Base-by-base conservation (phyloP, 2,797 vertebrate genomes). In the Catharus ustulatus region DNA sequence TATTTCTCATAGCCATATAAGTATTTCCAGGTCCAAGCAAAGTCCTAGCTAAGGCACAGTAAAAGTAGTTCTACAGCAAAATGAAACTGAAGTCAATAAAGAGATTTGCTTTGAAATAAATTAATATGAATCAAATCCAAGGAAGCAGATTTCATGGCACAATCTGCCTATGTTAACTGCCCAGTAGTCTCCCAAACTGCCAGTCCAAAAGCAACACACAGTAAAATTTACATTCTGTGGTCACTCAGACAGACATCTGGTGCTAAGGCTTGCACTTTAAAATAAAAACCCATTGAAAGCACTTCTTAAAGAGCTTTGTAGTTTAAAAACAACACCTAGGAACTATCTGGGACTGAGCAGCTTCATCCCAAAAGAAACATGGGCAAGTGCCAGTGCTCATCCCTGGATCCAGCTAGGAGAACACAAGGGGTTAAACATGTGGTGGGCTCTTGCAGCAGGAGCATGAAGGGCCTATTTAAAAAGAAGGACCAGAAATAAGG, bases 401-500 rank as follows among this genome's bases (percentile, higher is more conserved):
- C 69, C 49, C 52, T 1, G 4, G 18, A 34, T 10, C 11, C 64
- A 77, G 15, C 43, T 27, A n/a, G 59, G n/a, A 73, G 42, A 84
- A 74, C 36, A 26, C 36, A 57, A 90, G 36, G 89, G 75, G 96
- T 96, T 97, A 96, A 96, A 91, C 57, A 40, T 7, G 1, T 0
- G 0, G 51, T 71, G 64, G 77, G 40, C 71, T 86, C 75, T 66
- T 38, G 64, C 40, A 73, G 80, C 64, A 74, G 64, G 58, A 93
- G 64, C 80, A 95, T 23, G 96, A 95, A 95, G 95, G 64, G 58
- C 59, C 84, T 81, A 93, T 97, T 96, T 96, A 77, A 94, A 93
- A 96, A 74, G 89, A 90, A 75, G 94, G 93, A 89, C 63, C 89
- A 94, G 86, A 94, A 95, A 95, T 88, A 87, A 95, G 97, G 97